phyloP scores from a whole-genome alignment of 2,113 vertebrate species.

The Camarhynchus parvulus region DNA sequence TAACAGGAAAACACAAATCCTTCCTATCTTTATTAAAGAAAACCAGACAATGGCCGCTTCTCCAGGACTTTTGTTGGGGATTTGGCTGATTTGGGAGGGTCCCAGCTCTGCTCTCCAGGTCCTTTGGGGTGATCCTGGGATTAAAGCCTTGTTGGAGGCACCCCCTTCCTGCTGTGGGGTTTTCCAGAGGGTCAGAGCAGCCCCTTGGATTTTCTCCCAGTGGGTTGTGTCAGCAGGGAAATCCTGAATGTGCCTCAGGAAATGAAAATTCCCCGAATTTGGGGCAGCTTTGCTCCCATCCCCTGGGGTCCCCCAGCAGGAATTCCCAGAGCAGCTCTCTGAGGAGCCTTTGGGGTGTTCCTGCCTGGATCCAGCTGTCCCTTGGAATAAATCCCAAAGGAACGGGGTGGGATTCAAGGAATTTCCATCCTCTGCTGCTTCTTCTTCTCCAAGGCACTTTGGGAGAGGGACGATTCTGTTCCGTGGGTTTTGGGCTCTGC shows the following conservation, averaged over 20 bases:
- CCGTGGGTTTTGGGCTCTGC: rapidly evolving
- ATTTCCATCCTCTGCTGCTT: background rate
- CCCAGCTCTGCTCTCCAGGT: background rate
- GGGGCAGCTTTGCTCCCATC: background rate
- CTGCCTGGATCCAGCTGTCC: background rate
- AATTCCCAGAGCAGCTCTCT: background rate
- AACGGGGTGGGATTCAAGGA: background rate
- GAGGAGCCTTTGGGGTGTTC: background rate
- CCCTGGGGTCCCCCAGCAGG: background rate
- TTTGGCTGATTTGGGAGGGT: background rate
- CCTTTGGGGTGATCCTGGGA: background rate
- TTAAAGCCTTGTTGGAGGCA: background rate
- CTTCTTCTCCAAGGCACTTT: background rate
- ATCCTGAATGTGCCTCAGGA: background rate
- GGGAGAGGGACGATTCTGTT: background rate
- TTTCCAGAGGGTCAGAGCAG: background rate
- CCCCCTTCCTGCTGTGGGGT: rapidly evolving
- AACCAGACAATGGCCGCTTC: background rate
- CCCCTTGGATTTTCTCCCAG: rapidly evolving
- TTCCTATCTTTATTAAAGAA: constrained; percentile 62
- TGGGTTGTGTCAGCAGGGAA: too few relatives aligned
- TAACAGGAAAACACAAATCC: background rate
- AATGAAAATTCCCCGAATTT: background rate
- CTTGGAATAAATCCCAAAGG: rapidly evolving
- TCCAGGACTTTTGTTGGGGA: background rate